Percentiles rank a stretch among this genome's conserved stretches.
phyloP scores from a whole-genome alignment of 2,797 vertebrate species.

The Sebastes goodei region DNA sequence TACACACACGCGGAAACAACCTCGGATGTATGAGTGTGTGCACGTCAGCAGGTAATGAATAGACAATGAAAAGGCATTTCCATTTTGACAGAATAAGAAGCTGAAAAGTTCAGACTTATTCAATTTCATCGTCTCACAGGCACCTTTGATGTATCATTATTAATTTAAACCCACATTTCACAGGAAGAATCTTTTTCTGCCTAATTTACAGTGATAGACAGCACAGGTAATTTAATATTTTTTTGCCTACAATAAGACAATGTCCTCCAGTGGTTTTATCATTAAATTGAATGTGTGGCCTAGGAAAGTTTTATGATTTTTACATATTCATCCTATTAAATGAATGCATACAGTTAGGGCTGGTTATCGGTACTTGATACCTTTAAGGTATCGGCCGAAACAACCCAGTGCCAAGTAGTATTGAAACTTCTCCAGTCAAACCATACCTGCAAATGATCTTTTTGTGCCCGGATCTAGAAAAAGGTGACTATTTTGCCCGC shows the following conservation, averaged over 20 bases:
- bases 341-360: neutral
- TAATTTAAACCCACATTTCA: conserved; percentile 44
- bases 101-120: neutral
- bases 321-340: neutral
- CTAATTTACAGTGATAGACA: conserved; percentile 1
- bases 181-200: conserved; percentile 2
- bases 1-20: neutral
- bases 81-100: neutral
- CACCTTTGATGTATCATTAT: conserved; percentile 17
- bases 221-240: conserved; percentile 1
- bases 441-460: too few species aligned
- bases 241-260: neutral
- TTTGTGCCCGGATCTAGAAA: too few species aligned
- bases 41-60: neutral
- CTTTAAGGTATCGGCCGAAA: too few species aligned
- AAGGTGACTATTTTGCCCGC: too few species aligned
- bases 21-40: neutral
- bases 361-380: too few species aligned
- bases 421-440: too few species aligned
- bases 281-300: neutral
- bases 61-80: neutral
- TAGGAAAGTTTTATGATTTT: neutral
- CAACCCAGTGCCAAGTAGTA: too few species aligned
- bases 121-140: conserved; percentile 5
- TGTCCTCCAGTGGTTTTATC: neutral